Evolutionary conservation across 64 coral and sea anemone species (phyloP).

Genomic region (Actinia equina): DNA sequence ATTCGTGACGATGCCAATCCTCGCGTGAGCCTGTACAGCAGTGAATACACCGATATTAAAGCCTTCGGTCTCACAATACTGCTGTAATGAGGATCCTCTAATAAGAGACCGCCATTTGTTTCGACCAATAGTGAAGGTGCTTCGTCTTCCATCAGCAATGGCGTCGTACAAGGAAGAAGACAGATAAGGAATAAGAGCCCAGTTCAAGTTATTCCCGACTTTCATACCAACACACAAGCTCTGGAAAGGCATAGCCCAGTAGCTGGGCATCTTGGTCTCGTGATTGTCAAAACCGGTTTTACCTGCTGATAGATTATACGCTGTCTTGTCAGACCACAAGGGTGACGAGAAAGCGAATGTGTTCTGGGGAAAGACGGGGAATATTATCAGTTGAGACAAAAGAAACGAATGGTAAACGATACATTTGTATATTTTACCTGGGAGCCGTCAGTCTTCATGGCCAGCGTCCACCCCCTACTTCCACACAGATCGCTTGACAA

Average conservation of each 20-base stretch:
- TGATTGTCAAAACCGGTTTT: constrained; percentile 5
- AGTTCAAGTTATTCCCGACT: constrained; percentile 2
- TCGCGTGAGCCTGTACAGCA: too few relatives aligned
- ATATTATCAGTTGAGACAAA: too few relatives aligned
- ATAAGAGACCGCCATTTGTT: constrained; percentile 54
- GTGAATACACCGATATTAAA: neutral
- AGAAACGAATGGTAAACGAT: too few relatives aligned
- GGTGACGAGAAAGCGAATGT: constrained; percentile 28
- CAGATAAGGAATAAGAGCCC: neutral
- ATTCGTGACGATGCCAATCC: neutral
- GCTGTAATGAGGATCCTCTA: constrained; percentile 28
- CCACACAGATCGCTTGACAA: neutral
- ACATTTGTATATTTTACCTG: too few relatives aligned
- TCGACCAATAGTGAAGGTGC: neutral
- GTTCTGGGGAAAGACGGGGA: constrained; percentile 4
- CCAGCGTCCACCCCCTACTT: constrained; percentile 18
- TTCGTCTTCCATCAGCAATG: neutral
- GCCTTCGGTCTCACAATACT: neutral
- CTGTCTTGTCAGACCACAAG: constrained; percentile 38
- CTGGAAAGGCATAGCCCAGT: constrained; percentile 31
- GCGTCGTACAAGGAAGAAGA: constrained; percentile 32
- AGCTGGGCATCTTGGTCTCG: constrained; percentile 64
- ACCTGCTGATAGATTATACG: constrained; percentile 26
- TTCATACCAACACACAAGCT: constrained; percentile 28
- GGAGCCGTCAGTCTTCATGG: neutral